Conservation (phyloP, 2,888 invertebrate genomes). For the Caenorhabditis macrosperma region DNA sequence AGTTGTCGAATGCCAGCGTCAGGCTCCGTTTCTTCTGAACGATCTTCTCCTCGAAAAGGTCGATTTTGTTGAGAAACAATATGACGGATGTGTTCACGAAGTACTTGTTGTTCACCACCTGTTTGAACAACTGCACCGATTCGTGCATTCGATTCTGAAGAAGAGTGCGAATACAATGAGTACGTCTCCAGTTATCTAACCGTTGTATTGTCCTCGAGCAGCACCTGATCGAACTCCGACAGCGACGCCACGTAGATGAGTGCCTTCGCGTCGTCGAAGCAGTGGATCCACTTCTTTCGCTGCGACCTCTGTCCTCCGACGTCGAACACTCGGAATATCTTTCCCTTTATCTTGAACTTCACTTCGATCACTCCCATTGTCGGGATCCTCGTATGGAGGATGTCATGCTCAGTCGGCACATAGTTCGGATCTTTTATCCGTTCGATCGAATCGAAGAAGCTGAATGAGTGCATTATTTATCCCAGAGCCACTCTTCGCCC, state of each 20-base stretch:
- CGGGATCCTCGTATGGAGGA: conserved; percentile 74
- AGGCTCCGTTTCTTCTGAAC: conserved; percentile 63
- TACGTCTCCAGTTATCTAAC: conserved; percentile 82
- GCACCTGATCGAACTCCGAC: conserved; percentile 99
- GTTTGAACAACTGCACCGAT: conserved; percentile 98
- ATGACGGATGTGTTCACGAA: conserved; percentile 89
- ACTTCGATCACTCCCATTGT: conserved; percentile 80
- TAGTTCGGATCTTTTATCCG: conserved; percentile 69
- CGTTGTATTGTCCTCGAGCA: conserved; percentile 99
- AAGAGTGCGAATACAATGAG: neutral
- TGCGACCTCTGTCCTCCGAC: conserved; percentile 97
- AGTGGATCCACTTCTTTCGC: conserved; percentile 99
- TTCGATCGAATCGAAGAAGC: conserved; percentile 75
- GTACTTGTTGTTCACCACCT: conserved; percentile 99
- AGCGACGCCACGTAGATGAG: conserved; percentile 94
- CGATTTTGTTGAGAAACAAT: conserved; percentile 87
- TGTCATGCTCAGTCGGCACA: conserved; percentile 74
- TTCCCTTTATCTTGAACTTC: conserved; percentile 74
- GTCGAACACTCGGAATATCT: conserved; percentile 90
- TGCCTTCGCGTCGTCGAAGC: conserved; percentile 97
- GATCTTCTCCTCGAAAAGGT: conserved; percentile 76
- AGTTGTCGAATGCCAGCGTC: conserved; percentile 71
- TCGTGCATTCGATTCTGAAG: conserved; percentile 99
- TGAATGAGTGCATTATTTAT: conserved; percentile 53
- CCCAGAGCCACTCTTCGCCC: conserved; percentile 81